A percentile compares a stretch with the other conserved stretches of the same genome.
Evolutionary conservation across 2,797 vertebrate genomes (phyloP).

Genomic region (Cetoscarus ocellatus): DNA sequence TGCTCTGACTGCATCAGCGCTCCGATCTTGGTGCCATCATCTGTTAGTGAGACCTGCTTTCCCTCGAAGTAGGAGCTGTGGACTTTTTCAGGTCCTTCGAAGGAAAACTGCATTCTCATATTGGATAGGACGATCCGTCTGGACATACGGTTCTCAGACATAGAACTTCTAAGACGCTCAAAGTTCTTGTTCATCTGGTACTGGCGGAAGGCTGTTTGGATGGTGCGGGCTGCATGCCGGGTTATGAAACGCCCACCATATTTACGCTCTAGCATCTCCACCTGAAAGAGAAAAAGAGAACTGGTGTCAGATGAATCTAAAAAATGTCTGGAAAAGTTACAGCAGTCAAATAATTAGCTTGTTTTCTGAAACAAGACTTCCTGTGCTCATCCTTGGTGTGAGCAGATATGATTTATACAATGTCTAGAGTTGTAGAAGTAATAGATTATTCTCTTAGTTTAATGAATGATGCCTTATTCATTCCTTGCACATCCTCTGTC

Average conservation of each 20-base stretch:
- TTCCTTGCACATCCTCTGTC: no score
- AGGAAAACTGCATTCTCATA: constrained; percentile 99
- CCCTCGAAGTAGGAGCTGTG: constrained; percentile 98
- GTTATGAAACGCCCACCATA: constrained; percentile 99
- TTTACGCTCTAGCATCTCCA: constrained; percentile 99
- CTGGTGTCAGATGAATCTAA: neutral
- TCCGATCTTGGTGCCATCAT: constrained; percentile 89
- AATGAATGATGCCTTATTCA: no score
- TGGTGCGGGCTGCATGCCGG: constrained; percentile 96
- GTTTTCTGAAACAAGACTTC: neutral
- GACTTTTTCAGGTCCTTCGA: constrained; percentile 98
- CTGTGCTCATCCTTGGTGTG: neutral
- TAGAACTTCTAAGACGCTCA: constrained; percentile 96
- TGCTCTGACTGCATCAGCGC: constrained; percentile 83
- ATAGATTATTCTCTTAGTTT: no score
- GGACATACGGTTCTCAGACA: constrained; percentile 99
- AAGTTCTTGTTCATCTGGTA: constrained; percentile 99
- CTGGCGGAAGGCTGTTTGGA: constrained; percentile 98
- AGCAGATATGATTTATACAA: neutral
- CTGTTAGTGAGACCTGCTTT: constrained; percentile 93
- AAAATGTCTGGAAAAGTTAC: neutral
- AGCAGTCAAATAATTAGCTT: neutral
- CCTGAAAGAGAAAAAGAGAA: constrained; percentile 77
- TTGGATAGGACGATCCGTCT: constrained; percentile 97
- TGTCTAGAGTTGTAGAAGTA: no score